Conservation (phyloP, 2,113 vertebrate species). For the Notarius quadriscutis region DNA sequence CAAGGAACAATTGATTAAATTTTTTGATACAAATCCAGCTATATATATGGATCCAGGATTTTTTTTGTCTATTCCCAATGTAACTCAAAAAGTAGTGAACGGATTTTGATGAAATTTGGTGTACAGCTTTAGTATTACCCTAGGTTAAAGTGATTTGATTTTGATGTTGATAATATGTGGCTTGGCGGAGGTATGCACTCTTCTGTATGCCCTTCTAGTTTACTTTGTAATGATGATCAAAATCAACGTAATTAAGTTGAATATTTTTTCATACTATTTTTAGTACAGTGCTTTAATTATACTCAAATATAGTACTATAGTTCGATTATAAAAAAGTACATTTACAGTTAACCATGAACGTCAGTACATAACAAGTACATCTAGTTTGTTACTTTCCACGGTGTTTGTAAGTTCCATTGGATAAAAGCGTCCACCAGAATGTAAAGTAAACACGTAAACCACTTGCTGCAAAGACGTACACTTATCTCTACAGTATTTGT, state of each 20-base stretch:
- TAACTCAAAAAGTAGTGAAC: too few relatives aligned
- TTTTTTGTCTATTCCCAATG: too few relatives aligned
- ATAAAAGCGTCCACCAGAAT: not conserved
- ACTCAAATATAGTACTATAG: not conserved
- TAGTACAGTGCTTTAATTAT: not conserved
- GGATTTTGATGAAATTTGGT: too few relatives aligned
- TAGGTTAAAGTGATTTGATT: too few relatives aligned
- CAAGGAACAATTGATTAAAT: too few relatives aligned
- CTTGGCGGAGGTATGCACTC: too few relatives aligned
- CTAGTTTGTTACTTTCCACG: not conserved
- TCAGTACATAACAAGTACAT: not conserved
- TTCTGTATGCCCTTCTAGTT: not conserved
- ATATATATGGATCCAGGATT: too few relatives aligned
- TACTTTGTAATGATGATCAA: not conserved
- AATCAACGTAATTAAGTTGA: not conserved
- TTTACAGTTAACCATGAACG: not conserved
- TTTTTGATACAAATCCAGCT: too few relatives aligned
- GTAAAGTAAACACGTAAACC: not conserved
- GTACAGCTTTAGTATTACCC: too few relatives aligned
- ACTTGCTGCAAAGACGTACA: not conserved
- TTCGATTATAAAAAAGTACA: not conserved
- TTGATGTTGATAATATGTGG: too few relatives aligned
- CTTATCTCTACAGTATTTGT: not conserved
- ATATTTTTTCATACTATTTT: not conserved
- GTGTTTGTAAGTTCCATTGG: not conserved